Evolutionary conservation across 2,113 vertebrate species (phyloP), one percentile per base, ranked within the genome.

Genomic region (Pogona vitticeps): DNA sequence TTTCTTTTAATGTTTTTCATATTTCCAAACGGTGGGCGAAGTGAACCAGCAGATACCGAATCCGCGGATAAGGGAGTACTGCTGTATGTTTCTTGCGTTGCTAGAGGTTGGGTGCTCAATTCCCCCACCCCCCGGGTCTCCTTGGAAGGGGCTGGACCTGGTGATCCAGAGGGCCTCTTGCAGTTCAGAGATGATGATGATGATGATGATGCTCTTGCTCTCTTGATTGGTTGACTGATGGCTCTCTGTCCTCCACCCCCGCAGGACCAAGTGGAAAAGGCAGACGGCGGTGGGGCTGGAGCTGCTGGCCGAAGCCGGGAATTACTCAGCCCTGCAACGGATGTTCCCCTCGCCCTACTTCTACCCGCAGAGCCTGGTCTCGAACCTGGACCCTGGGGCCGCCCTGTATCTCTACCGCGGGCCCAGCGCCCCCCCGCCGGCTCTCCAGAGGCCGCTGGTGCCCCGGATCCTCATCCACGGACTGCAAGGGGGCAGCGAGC

Each of bases 261-360:
- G 18, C 88, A 99, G 98, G 97, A 99, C 98, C 84, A 99, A 99
- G 93, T 99, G 98, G 98, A 99, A 99, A 96, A 93, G 98, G 86
- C 98, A 99, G 96, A 99, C 98, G 0, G 98, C 98, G 28, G 98
- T 99, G 89, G 98, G 98, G 79, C 95, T 99, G 82, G 98, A 99
- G 95, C 96, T 99, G 81, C 95, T 99, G 95, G 98, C 98, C 2
- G 98, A 99, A 89, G 98, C 98, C 0, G 98, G 98, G 61, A 99
- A 99, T 94, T 99, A 99, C 86, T 98, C 98, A 0, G 98, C 98
- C 46, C 97, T 99, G 1, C 98, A 99, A 96, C 96, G 98, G 94
- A 98, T 99, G 98, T 99, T 99, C 95, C 98, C 98, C 71, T 98
- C 98, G 84, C 98, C 98, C 81, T 99, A 99, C 88, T 99, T 99